Percentiles rank a stretch among this genome's conserved stretches.
Conservation (phyloP, 2,888 invertebrate genomes). For the Ephialtes manifestator region DNA sequence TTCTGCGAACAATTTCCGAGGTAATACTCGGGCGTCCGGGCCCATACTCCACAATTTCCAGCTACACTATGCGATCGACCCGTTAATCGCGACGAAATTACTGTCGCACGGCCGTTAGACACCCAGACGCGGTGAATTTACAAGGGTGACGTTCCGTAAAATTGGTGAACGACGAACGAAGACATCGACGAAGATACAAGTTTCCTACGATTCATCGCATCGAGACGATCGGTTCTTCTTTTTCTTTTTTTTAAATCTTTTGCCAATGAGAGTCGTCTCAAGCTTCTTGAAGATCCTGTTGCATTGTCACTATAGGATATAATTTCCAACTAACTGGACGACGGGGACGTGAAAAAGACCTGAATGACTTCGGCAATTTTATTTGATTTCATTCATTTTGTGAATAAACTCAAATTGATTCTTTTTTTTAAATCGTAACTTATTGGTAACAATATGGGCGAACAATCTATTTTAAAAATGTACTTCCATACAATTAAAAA, state of each 20-base stretch:
- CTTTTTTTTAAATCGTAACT: no score
- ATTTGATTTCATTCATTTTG: no score
- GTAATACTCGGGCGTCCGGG: slow-evolving; percentile 67
- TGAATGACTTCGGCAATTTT: not conserved
- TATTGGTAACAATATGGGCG: no score
- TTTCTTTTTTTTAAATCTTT: not conserved
- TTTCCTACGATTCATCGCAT: slow-evolving; percentile 53
- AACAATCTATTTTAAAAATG: no score
- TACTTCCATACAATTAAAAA: no score
- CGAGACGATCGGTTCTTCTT: slow-evolving; percentile 59
- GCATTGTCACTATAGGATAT: not conserved
- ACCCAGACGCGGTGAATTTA: slow-evolving; percentile 72
- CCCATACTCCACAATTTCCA: slow-evolving; percentile 52
- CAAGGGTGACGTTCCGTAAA: slow-evolving; percentile 68
- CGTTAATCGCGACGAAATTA: slow-evolving; percentile 80
- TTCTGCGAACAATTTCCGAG: slow-evolving; percentile 79
- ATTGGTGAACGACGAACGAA: slow-evolving; percentile 66
- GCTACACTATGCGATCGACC: slow-evolving; percentile 66
- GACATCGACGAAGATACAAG: slow-evolving; percentile 67
- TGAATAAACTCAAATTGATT: no score
- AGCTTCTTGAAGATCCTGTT: slow-evolving; percentile 4
- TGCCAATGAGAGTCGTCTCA: slow-evolving; percentile 42
- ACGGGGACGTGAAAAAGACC: not conserved
- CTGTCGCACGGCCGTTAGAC: slow-evolving; percentile 67
- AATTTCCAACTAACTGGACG: not conserved